These are phyloP conservation scores for Eulemur macaco DNA, from an alignment of 2,113 vertebrate species.

Conservation along the genomic window DNA sequence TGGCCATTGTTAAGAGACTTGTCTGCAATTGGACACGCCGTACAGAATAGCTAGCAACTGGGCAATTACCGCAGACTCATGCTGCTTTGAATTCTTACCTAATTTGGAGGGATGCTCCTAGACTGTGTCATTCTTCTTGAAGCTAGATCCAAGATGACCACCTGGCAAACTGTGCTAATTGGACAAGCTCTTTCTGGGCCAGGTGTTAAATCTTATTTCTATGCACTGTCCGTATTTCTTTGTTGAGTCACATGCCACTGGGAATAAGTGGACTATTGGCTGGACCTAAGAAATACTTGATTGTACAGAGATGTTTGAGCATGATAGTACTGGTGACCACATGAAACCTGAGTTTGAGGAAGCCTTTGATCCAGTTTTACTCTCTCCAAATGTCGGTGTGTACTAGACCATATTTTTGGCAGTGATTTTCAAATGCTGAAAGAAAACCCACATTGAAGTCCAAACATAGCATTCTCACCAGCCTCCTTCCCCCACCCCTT, in stretches of 20 bases:
- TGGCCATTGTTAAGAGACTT: not conserved
- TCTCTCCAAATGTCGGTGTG: not conserved
- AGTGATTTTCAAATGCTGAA: slow-evolving; percentile 26
- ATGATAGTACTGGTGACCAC: not conserved
- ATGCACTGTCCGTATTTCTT: not conserved
- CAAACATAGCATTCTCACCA: not conserved
- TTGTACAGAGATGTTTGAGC: not conserved
- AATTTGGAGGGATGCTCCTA: not conserved
- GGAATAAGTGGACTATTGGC: not conserved
- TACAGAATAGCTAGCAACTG: not conserved
- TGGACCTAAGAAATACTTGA: not conserved
- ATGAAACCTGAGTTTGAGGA: not conserved
- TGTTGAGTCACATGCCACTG: not conserved
- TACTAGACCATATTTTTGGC: not conserved
- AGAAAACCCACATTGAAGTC: slow-evolving; percentile 22
- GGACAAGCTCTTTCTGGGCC: not conserved
- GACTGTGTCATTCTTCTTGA: not conserved
- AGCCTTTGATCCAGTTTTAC: not conserved
- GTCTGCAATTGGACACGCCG: not conserved
- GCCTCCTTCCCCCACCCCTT: not conserved
- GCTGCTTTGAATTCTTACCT: not conserved
- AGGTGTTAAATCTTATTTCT: not conserved
- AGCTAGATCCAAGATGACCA: not conserved
- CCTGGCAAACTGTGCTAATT: not conserved
- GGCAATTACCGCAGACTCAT: not conserved